These are phyloP conservation scores for Bilobella aurantiaca DNA, from an alignment of 1,140 invertebrate genomes.

Conservation along the genomic window DNA sequence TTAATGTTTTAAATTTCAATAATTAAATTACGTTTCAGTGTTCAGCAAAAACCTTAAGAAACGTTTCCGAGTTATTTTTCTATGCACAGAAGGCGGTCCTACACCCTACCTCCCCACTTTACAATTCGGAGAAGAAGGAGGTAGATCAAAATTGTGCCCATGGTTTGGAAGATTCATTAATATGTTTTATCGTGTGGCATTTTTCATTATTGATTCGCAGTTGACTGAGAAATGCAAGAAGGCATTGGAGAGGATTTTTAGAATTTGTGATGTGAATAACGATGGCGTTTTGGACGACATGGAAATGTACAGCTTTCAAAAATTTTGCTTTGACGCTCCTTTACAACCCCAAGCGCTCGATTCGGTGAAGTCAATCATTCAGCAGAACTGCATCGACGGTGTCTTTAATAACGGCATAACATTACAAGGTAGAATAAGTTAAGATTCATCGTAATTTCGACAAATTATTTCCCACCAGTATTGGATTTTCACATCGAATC, in stretches of 20 bases:
- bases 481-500: no score
- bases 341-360: conserved; percentile 89
- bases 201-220: conserved; percentile 47
- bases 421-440: conserved; percentile 55
- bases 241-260: conserved; percentile 89
- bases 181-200: no score
- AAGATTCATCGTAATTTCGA: background rate
- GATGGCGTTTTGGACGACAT: conserved; percentile 90
- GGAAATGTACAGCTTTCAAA: conserved; percentile 94
- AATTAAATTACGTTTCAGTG: no score
- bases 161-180: no score
- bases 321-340: conserved; percentile 90
- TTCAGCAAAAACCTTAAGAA: conserved; percentile 93
- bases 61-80: conserved; percentile 99
- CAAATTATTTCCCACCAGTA: background rate
- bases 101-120: conserved; percentile 92
- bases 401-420: conserved; percentile 82
- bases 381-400: conserved; percentile 82
- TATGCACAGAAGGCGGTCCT: conserved; percentile 99
- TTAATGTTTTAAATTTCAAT: no score
- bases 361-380: conserved; percentile 90
- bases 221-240: conserved; percentile 85
- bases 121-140: conserved; percentile 89
- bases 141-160: no score
- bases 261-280: conserved; percentile 93